These are phyloP conservation scores for Dermochelys coriacea DNA, from an alignment of 2,797 vertebrate genomes.

Conservation along the genomic window DNA sequence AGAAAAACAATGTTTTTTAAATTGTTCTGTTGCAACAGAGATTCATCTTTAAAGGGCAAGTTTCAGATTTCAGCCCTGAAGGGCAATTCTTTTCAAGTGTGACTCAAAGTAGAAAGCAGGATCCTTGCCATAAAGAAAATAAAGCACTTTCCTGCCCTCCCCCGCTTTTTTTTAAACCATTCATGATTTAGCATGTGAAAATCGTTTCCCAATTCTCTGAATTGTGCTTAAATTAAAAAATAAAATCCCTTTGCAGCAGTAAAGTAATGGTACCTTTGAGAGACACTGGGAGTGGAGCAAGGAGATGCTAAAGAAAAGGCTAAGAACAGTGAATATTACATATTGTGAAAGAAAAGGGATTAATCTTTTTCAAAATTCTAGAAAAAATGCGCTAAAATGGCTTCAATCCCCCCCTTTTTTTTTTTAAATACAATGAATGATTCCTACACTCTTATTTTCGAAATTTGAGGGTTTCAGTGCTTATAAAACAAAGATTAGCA, in stretches of 20 bases:
- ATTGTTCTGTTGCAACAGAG: neutral
- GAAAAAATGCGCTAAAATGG: neutral
- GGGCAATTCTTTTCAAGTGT: neutral
- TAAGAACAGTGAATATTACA: neutral
- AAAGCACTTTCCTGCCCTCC: neutral
- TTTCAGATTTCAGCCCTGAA: neutral
- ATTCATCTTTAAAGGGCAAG: neutral
- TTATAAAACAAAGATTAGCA: neutral
- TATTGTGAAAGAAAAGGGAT: neutral
- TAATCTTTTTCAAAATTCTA: neutral
- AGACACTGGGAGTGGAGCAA: neutral
- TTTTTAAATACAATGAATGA: neutral
- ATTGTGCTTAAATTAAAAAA: neutral
- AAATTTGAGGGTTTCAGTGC: neutral
- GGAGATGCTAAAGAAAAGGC: neutral
- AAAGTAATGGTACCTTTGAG: neutral
- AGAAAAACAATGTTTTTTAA: neutral
- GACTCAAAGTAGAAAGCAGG: neutral
- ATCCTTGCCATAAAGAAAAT: neutral
- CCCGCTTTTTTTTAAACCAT: neutral
- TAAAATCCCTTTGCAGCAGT: neutral
- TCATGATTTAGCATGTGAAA: neutral
- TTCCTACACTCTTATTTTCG: neutral
- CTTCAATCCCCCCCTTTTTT: neutral
- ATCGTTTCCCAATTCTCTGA: neutral